Evolutionary conservation across 2,797 vertebrate genomes (phyloP).

Genomic region (Alouatta caraya): DNA sequence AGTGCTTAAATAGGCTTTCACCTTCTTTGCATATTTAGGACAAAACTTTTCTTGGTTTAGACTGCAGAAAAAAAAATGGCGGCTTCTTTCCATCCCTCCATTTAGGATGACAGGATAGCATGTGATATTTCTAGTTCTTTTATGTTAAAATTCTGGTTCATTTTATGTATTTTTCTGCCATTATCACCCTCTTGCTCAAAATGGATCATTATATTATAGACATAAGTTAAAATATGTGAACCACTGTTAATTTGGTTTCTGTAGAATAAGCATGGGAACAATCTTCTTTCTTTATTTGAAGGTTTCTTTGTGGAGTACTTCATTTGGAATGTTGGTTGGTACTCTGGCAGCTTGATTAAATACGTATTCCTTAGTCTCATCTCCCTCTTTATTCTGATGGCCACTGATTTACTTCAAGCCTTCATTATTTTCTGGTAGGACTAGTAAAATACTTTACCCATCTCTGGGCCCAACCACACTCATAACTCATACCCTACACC

Average conservation of each 20-base stretch:
- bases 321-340: background rate
- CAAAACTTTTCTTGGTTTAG: conserved; percentile 28
- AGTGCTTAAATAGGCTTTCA: background rate
- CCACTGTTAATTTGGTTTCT: conserved; percentile 36
- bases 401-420: background rate
- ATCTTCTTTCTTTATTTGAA: background rate
- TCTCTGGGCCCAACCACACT: background rate
- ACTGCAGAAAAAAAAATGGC: background rate
- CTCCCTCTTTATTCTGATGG: background rate
- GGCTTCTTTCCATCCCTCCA: background rate
- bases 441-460: background rate
- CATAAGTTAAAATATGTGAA: background rate
- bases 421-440: background rate
- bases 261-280: background rate
- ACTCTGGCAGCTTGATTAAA: conserved; percentile 24
- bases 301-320: background rate
- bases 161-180: conserved; percentile 2
- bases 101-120: background rate
- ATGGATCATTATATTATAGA: background rate
- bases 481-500: background rate
- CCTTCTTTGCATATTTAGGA: background rate
- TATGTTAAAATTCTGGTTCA: conserved; percentile 9
- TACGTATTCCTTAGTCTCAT: background rate
- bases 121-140: background rate
- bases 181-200: conserved; percentile 21